Base-by-base conservation (phyloP, 2,113 vertebrate species). In the Diadophis punctatus region DNA sequence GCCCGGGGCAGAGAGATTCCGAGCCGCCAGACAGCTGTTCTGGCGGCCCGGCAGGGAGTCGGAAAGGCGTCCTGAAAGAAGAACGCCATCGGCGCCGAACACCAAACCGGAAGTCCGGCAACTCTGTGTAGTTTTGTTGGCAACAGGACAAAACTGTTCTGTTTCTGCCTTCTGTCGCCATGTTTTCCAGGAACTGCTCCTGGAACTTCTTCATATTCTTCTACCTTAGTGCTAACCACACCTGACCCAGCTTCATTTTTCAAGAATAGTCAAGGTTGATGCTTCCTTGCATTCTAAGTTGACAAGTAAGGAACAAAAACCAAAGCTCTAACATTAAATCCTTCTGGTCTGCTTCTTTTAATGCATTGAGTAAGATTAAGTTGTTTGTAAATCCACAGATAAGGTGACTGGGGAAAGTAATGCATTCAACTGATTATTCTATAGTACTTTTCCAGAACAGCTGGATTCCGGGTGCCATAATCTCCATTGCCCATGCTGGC, bases 251-350 rank as follows among this genome's bases (percentile, higher is more conserved):
- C 74, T 80, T 22, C 34, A 80, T 6, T 39, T 80, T 80, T 80
- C 74, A 80, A 43, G 74, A 80, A 80, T 80, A 80, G 74, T 7
- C 74, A 80, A 22, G 74, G 74, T 80, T 80, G 34, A 39, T 39
- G 74, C 74, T 39, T 80, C 34, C 68, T 80, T 39, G n/a, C 34
- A 80, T 39, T 20, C 8, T 43, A 39, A 80, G 39, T 80, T 20
- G 68, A 80, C 68, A 9, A 80, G 34, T 20, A 80, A 80, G 34
- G 34, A 80, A 80, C 7, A 22, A 80, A 80, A 80, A 34, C 7
- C 34, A 22, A 80, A 80, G 3, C 74, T 80, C 30, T 94, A 95
- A 95, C 90, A 91, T 95, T 90, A 90, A 51, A 14, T 90, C 58
- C 92, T 91, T 85, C 89, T 93, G 34, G 93, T 90, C 55, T 63